phyloP scores from a whole-genome alignment of 2,797 vertebrate genomes.

The Somateria mollissima region DNA sequence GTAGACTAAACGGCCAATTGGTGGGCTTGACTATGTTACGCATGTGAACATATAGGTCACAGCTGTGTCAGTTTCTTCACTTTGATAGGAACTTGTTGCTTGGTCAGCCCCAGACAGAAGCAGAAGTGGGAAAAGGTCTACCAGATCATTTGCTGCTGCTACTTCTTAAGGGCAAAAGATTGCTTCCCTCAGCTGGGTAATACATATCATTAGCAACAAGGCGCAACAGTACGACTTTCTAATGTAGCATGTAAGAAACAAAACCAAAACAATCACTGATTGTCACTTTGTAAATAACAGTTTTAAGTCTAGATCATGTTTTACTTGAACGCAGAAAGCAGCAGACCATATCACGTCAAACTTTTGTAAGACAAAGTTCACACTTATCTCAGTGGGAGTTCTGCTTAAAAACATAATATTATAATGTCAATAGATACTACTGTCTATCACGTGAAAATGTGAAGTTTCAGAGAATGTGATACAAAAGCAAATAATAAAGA shows the following conservation, averaged over 20 bases:
- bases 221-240: neutral
- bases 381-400: neutral
- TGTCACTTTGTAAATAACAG: neutral
- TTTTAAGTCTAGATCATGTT: neutral
- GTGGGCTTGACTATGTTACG: neutral
- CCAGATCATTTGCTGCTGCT: neutral
- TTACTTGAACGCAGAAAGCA: neutral
- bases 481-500: neutral
- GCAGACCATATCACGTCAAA: accelerated
- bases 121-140: neutral
- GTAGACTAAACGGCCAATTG: neutral
- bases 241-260: neutral
- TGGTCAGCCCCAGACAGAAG: neutral
- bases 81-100: neutral
- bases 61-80: neutral
- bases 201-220: neutral
- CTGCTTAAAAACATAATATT: neutral
- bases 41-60: neutral
- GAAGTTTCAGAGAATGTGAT: neutral
- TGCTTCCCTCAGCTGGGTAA: neutral
- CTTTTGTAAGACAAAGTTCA: neutral
- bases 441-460: neutral
- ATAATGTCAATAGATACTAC: neutral
- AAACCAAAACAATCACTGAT: neutral
- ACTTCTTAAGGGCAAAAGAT: neutral